phyloP scores from a whole-genome alignment of 2,797 vertebrate genomes.

The Sparus aurata region DNA sequence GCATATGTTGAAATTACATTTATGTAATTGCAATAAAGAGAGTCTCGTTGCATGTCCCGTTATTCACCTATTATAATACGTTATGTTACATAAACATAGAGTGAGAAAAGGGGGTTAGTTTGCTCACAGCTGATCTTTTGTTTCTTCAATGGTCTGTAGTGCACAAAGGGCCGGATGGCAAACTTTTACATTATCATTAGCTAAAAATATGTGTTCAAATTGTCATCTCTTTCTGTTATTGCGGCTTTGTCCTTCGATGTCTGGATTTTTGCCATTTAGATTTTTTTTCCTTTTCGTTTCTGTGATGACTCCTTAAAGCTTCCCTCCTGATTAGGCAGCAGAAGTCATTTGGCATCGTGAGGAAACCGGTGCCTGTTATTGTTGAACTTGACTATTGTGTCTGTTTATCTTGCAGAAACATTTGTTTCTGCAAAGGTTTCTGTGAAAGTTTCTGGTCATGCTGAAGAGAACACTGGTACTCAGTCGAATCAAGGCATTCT shows the following conservation, averaged over 20 bases:
- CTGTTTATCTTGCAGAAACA: slow-evolving; percentile 76
- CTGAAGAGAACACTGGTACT: slow-evolving; percentile 31
- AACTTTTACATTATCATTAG: slow-evolving; percentile 51
- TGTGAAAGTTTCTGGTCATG: slow-evolving; percentile 48
- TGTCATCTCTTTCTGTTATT: slow-evolving; percentile 28
- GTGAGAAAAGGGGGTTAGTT: slow-evolving; percentile 5
- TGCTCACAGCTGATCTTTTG: slow-evolving; percentile 17
- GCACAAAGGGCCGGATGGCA: slow-evolving; percentile 17
- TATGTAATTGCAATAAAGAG: slow-evolving; percentile 39
- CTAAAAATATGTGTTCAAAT: slow-evolving; percentile 34
- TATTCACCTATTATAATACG: slow-evolving; percentile 21
- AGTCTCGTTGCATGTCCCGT: slow-evolving; percentile 16
- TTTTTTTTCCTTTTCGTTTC: not conserved
- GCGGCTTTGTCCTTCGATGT: slow-evolving; percentile 25
- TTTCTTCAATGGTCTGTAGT: slow-evolving; percentile 28
- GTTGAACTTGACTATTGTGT: slow-evolving; percentile 71
- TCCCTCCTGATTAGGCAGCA: slow-evolving; percentile 54
- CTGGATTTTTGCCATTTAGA: slow-evolving; percentile 49
- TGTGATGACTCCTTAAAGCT: slow-evolving; percentile 35
- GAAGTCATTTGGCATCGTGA: slow-evolving; percentile 51
- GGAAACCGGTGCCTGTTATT: slow-evolving; percentile 54
- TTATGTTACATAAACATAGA: slow-evolving; percentile 3
- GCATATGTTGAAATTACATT: slow-evolving; percentile 52
- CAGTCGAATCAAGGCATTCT: slow-evolving; percentile 45
- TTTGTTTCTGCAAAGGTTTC: slow-evolving; percentile 47